Evolutionary conservation across 2,797 vertebrate species (phyloP), one percentile per base, ranked within the genome.

Genomic region (Schizopygopsis malacanthus): DNA sequence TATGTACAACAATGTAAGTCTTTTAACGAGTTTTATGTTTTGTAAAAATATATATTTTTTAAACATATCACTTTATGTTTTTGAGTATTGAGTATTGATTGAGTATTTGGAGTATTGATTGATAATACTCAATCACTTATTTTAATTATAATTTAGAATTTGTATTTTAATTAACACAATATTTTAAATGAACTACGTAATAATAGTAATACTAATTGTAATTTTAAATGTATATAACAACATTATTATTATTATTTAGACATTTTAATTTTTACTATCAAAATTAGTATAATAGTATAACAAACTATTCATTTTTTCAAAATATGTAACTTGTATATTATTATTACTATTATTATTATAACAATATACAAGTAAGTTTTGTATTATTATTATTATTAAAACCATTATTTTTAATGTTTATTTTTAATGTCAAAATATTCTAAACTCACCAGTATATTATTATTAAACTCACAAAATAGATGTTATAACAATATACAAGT

Each of bases 21-120:
- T 39, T 39, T 39, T 33, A 33, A 33, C 0, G 3, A 33, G 33
- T 33, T 33, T 33, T 33, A 33, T 33, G 33, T 33, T 33, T 33
- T 33, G 33, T 33, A 33, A 33, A 33, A 33, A 33, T 3, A 33
- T 3, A 33, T 33, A 2, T 33, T 33, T 33, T 33, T 33, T 33
- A 33, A 33, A 33, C 33, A 33, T 33, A 33, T 33, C 33, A 33
- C 2, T 33, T 33, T 33, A 33, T 33, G 28, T 33, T 33, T 33
- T 33, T 33, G 28, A 33, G 28, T 33, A 33, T 33, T 33, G 28
- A 33, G 28, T 33, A 33, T 33, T 33, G 28, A 33, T 33, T 33
- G 28, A 33, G 28, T 33, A 33, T 2, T 33, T 33, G 1, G 1
- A 1, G 1, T 1, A 28, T 1, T 28, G 1, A 1, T 28, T 28